Conservation (phyloP, 2,113 vertebrate genomes). For the Tachysurus vachellii region DNA sequence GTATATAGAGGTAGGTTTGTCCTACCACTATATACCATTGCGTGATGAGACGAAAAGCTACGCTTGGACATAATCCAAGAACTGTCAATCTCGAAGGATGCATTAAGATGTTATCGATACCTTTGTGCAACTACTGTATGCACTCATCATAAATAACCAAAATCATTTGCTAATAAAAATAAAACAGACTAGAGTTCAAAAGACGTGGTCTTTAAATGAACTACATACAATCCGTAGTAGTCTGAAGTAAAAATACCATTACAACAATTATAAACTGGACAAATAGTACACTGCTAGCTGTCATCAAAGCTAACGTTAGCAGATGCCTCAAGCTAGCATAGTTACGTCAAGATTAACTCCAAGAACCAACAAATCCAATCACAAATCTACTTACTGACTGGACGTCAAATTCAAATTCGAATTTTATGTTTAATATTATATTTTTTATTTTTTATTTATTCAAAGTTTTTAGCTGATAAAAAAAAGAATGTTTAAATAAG, state of each 20-base stretch:
- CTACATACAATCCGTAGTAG: not conserved
- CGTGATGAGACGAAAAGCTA: not conserved
- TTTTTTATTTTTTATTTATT: no score
- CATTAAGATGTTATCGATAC: not conserved
- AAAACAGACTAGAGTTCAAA: not conserved
- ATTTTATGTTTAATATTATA: no score
- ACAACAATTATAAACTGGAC: not conserved
- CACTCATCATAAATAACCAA: not conserved
- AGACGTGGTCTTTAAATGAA: not conserved
- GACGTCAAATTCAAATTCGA: no score
- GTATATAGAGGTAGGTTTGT: no score
- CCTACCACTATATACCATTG: not conserved
- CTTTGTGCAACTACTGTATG: not conserved
- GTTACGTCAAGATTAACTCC: no score
- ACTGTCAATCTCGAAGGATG: not conserved
- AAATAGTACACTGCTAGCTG: not conserved
- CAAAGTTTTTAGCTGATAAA: no score
- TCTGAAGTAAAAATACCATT: not conserved
- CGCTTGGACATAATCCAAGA: not conserved
- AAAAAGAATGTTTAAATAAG: no score
- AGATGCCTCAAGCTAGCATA: not conserved
- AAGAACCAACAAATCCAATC: no score
- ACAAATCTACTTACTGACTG: no score
- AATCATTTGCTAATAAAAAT: not conserved
- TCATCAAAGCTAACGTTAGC: not conserved